phyloP scores from a whole-genome alignment of 1,140 invertebrate species.

The Drosophila sp. region DNA sequence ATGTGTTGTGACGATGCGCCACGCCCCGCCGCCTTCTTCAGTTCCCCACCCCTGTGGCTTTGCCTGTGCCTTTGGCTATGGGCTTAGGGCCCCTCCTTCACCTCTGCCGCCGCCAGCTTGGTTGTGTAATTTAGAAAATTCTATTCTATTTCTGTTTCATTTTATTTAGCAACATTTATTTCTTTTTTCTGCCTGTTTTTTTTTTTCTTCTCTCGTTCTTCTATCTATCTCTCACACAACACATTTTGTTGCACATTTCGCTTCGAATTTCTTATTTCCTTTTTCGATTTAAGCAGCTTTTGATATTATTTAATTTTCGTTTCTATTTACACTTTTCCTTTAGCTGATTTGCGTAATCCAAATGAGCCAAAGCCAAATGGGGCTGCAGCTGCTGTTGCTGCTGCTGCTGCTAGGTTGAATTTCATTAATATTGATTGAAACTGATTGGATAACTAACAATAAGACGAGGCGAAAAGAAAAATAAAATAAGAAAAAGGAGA shows the following conservation, averaged over 20 bases:
- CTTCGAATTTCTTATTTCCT: background rate
- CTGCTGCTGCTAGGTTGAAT: conserved; percentile 36
- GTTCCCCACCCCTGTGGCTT: background rate
- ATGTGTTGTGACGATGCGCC: conserved; percentile 71
- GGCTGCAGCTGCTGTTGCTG: conserved; percentile 14
- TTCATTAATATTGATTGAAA: conserved; percentile 60
- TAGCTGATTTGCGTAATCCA: conserved; percentile 55
- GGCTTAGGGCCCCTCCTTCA: background rate
- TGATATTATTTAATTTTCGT: conserved; percentile 68
- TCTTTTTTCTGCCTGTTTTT: conserved; percentile 37
- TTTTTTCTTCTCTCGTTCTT: conserved; percentile 1
- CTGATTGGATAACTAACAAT: conserved; percentile 32
- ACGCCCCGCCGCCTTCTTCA: conserved; percentile 15
- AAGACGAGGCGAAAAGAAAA: conserved; percentile 19
- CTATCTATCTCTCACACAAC: conserved; percentile 28
- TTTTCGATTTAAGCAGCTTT: conserved; percentile 55
- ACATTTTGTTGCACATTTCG: conserved; percentile 54
- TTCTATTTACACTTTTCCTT: conserved; percentile 21
- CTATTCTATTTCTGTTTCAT: conserved; percentile 58
- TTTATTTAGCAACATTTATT: conserved; percentile 17
- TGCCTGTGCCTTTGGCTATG: background rate
- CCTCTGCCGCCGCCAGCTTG: background rate
- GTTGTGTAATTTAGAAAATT: conserved; percentile 69
- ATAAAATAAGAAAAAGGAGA: background rate
- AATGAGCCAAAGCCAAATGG: conserved; percentile 34